A percentile compares a stretch with the other conserved stretches of the same genome.
phyloP scores from a whole-genome alignment of 2,797 vertebrate species.

The Poeciliopsis paucimaculata region DNA sequence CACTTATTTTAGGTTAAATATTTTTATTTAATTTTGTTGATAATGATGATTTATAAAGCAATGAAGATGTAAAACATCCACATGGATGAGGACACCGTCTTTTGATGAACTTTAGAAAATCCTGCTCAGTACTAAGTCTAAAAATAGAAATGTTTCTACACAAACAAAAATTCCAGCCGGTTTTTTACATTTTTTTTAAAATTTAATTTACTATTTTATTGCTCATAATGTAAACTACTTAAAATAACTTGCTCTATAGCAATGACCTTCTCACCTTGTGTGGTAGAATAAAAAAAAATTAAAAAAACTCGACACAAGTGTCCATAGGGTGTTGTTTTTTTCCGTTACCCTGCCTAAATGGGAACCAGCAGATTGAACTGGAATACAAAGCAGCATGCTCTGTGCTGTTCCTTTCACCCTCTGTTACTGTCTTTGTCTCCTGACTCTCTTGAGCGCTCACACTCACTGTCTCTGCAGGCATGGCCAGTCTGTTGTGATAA shows the following conservation, averaged over 20 bases:
- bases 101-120: too few species aligned
- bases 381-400: conserved; percentile 65
- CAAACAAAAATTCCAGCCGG: background rate
- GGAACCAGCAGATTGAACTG: conserved; percentile 58
- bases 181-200: background rate
- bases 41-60: too few species aligned
- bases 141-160: background rate
- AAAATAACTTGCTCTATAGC: too few species aligned
- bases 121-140: background rate
- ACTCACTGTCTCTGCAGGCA: conserved; percentile 43
- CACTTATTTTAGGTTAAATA: too few species aligned
- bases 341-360: conserved; percentile 36
- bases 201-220: background rate
- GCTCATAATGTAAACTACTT: background rate
- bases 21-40: too few species aligned
- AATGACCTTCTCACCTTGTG: conserved; percentile 3
- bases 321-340: conserved; percentile 41
- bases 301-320: conserved; percentile 25
- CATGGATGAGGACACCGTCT: too few species aligned
- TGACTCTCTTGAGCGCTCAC: conserved; percentile 26
- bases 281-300: conserved; percentile 1
- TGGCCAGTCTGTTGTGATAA: conserved; percentile 66
- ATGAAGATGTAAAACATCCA: too few species aligned
- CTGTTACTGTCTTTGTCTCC: conserved; percentile 54
- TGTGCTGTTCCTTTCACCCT: conserved; percentile 64